Conservation (phyloP, 2,888 invertebrate species). For the Drosophila neotestacea region DNA sequence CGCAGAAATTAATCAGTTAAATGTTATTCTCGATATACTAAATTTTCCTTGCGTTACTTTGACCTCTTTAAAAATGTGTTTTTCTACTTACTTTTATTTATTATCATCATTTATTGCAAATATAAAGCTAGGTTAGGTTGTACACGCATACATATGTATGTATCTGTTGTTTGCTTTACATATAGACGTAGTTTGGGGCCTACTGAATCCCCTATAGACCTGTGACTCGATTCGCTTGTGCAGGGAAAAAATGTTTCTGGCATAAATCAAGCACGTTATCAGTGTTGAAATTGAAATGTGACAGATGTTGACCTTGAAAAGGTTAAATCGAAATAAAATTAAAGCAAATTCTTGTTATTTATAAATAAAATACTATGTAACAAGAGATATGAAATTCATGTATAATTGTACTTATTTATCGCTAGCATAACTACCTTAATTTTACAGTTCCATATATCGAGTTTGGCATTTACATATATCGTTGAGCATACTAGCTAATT, state of each 20-base stretch:
- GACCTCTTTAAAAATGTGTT: constrained; percentile 6
- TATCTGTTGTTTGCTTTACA: neutral
- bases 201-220: constrained; percentile 40
- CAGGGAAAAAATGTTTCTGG: constrained; percentile 7
- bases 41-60: constrained; percentile 4
- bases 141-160: neutral
- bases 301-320: constrained; percentile 38
- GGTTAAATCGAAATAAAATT: constrained; percentile 28
- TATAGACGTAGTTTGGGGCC: constrained; percentile 10
- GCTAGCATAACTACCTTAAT: no score
- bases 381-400: no score
- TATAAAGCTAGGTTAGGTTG: neutral
- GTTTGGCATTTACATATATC: no score
- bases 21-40: constrained; percentile 12
- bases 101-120: constrained; percentile 5
- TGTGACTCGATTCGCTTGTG: constrained; percentile 1
- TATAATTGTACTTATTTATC: no score
- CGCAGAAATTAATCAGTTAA: constrained; percentile 57
- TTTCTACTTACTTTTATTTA: neutral
- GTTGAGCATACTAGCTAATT: no score
- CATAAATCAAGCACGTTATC: constrained; percentile 47
- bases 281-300: constrained; percentile 36
- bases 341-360: neutral
- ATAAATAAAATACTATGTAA: no score
- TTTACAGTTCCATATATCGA: no score